phyloP scores from a whole-genome alignment of 2,888 invertebrate genomes.

The Eristalis tenax region DNA sequence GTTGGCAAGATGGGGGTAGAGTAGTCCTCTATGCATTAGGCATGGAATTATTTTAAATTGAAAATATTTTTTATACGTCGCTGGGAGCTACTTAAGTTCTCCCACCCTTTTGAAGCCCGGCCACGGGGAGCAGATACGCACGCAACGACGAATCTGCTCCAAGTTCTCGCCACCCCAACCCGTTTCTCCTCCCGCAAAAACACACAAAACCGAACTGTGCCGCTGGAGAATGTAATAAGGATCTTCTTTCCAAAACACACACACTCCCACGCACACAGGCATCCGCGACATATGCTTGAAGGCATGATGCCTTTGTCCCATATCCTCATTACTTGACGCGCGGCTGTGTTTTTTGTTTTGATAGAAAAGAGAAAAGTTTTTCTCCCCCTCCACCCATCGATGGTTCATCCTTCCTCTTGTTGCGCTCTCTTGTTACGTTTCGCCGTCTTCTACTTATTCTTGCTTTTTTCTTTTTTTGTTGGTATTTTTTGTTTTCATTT shows the following conservation, averaged over 20 bases:
- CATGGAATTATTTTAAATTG: constrained; percentile 71
- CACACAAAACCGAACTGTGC: neutral
- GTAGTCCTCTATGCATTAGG: constrained; percentile 67
- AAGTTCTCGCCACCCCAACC: neutral
- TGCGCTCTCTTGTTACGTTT: constrained; percentile 18
- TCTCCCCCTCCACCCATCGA: constrained; percentile 37
- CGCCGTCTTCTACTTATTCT: neutral
- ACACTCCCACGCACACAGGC: constrained; percentile 2
- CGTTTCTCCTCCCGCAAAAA: neutral
- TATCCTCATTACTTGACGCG: constrained; percentile 66
- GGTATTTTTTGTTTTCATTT: constrained; percentile 14
- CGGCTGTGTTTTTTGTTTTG: constrained; percentile 59
- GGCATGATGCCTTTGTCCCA: constrained; percentile 65
- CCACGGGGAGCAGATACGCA: constrained; percentile 41
- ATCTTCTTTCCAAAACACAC: constrained; percentile 34
- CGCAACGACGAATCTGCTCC: constrained; percentile 1
- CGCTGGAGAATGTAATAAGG: constrained; percentile 56
- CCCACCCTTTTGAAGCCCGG: neutral
- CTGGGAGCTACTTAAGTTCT: constrained; percentile 69
- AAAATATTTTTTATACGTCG: constrained; percentile 62
- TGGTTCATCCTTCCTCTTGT: neutral
- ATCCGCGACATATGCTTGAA: constrained; percentile 63
- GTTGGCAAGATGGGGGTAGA: constrained; percentile 34
- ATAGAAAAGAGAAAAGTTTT: constrained; percentile 68
- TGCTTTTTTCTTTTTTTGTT: constrained; percentile 23